phyloP scores from a whole-genome alignment of 1,140 invertebrate species.

The Temnothorax curvispinosus region DNA sequence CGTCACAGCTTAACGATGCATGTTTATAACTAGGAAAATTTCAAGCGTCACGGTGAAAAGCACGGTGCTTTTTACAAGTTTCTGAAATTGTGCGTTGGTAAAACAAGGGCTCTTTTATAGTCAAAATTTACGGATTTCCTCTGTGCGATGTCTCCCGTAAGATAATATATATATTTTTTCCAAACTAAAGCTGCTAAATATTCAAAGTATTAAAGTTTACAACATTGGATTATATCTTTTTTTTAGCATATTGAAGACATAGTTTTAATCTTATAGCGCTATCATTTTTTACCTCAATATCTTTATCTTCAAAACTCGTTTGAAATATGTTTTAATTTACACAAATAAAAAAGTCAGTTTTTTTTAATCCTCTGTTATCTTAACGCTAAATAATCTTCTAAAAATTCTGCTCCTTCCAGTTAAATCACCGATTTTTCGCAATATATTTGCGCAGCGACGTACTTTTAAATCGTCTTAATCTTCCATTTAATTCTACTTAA shows the following conservation, averaged over 20 bases:
- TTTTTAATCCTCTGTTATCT: background rate
- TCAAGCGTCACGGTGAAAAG: background rate
- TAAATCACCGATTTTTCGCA: background rate
- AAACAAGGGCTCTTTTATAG: background rate
- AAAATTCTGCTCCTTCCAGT: background rate
- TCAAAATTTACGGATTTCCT: background rate
- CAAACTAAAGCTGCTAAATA: background rate
- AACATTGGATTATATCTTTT: background rate
- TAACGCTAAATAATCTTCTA: background rate
- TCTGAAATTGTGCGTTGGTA: background rate
- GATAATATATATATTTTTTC: background rate
- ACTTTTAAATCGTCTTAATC: conserved; percentile 34
- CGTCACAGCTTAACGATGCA: background rate
- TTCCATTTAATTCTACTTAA: conserved; percentile 25
- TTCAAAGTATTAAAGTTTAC: background rate
- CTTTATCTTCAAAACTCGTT: background rate
- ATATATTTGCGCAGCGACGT: background rate
- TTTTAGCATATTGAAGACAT: background rate
- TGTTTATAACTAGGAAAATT: conserved; percentile 3
- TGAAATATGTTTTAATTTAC: background rate
- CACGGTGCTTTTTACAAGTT: background rate
- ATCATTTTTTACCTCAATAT: background rate
- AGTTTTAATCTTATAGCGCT: background rate
- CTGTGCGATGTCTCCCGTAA: background rate
- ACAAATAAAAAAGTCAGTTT: background rate